Evolutionary conservation across 2,888 invertebrate species (phyloP).

Genomic region (Trachelus troglodyta): DNA sequence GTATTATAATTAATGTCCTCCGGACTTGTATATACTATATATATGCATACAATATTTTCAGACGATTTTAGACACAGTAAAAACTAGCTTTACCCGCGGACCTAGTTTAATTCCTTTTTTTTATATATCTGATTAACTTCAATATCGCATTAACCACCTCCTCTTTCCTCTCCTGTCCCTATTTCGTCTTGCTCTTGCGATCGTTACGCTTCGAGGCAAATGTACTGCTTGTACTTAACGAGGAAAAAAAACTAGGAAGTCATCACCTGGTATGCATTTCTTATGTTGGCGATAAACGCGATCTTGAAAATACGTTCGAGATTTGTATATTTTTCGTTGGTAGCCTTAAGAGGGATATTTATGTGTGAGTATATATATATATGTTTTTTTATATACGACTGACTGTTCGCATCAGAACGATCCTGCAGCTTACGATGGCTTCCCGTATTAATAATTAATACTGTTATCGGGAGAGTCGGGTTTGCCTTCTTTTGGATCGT

Average conservation of each 20-base stretch:
- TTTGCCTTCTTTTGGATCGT: conserved; percentile 3
- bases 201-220: neutral
- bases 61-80: neutral
- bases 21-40: neutral
- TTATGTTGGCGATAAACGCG: neutral
- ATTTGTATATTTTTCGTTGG: neutral
- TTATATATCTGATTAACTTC: conserved; percentile 14
- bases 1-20: conserved; percentile 7
- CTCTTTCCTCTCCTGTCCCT: neutral
- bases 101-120: neutral
- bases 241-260: neutral
- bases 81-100: neutral
- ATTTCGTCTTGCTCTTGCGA: neutral
- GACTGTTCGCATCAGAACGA: neutral
- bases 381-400: neutral
- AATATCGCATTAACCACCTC: conserved; percentile 7
- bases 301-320: neutral
- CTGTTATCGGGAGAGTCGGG: neutral
- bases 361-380: neutral
- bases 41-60: neutral
- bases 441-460: neutral
- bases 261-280: neutral
- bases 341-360: neutral
- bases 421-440: neutral
- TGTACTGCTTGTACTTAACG: neutral